These are phyloP conservation scores for Corbicula japonica DNA, from an alignment of 2,888 invertebrate species.

Conservation along the genomic window DNA sequence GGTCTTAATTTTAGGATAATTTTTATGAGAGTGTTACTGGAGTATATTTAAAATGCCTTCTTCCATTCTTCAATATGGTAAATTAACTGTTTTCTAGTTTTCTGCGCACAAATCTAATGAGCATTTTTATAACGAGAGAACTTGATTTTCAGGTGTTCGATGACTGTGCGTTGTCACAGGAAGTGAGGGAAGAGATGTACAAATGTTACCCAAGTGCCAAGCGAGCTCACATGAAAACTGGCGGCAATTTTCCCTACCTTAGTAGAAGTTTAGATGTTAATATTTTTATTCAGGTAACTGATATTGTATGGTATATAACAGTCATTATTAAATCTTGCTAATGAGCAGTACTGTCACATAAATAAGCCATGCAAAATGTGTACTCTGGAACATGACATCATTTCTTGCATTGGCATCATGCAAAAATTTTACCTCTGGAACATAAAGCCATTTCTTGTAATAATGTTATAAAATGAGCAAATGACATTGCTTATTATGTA, in stretches of 20 bases:
- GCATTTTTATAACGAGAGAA: no score
- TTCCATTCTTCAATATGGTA: no score
- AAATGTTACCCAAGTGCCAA: conserved; percentile 95
- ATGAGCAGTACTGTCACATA: background rate
- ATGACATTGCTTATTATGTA: background rate
- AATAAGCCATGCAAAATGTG: background rate
- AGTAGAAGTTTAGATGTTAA: conserved; percentile 96
- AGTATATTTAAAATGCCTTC: no score
- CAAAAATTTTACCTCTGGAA: background rate
- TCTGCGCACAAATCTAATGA: no score
- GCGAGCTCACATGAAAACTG: conserved; percentile 94
- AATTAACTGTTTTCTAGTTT: no score
- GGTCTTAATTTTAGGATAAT: no score
- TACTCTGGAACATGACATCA: background rate
- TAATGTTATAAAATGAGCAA: background rate
- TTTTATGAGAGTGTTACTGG: no score
- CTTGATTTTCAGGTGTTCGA: conserved; percentile 92
- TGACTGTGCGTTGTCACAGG: conserved; percentile 92
- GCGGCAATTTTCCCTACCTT: conserved; percentile 96
- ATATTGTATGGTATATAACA: background rate
- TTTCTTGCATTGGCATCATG: background rate
- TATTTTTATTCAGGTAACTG: conserved; percentile 92
- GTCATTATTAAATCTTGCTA: background rate
- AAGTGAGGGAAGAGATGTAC: conserved; percentile 93
- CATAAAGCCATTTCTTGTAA: background rate